Base-by-base conservation (phyloP, 2,888 invertebrate species). In the Philereme vetulata region DNA sequence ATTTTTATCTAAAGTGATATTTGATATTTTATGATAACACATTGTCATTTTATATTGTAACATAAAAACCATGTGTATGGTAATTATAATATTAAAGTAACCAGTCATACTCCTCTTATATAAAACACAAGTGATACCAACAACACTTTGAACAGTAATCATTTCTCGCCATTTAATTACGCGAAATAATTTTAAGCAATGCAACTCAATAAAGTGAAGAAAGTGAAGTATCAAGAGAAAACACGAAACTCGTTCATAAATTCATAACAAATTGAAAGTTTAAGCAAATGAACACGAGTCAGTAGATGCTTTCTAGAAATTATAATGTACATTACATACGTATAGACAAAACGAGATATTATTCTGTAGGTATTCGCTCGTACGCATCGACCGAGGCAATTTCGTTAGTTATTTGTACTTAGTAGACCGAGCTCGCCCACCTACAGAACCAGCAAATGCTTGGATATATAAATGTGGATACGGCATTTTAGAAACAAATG, bases 221-320 rank as follows among this genome's bases (percentile, higher is more conserved):
- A 74, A 73, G 70, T 66, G 56, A 64, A 56, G 71, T 72, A 75
- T 78, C 69, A 76, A 81, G 84, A 80, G 83, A 85, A 83, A 86
- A 82, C 76, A 70, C 67, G 67, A 75, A 66, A 65, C 66, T 62
- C 66, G 76, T 78, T 74, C 78, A 83, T 85, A 84, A 84, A 85
- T 84, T 85, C 81, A 82, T 85, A 86, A 81, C 83, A 85, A 85
- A 83, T 87, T 85, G 88, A 89, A 89, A 88, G 88, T 88, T 86
- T 84, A 86, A 84, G 81, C 82, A 88, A 87, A 87, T 85, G 81
- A 82, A 83, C 77, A 75, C 81, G 72, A 82, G 77, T 70, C 81
- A 76, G 78, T 78, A 72, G 79, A 75, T 85, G 82, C 89, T 90
- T 89, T 88, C 89, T 89, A 88, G 80, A 87, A 85, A 86, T 85